A percentile compares a stretch with the other conserved stretches of the same genome.
These are phyloP conservation scores for Calypte anna DNA, from an alignment of 2,113 vertebrate species.

Conservation along the genomic window DNA sequence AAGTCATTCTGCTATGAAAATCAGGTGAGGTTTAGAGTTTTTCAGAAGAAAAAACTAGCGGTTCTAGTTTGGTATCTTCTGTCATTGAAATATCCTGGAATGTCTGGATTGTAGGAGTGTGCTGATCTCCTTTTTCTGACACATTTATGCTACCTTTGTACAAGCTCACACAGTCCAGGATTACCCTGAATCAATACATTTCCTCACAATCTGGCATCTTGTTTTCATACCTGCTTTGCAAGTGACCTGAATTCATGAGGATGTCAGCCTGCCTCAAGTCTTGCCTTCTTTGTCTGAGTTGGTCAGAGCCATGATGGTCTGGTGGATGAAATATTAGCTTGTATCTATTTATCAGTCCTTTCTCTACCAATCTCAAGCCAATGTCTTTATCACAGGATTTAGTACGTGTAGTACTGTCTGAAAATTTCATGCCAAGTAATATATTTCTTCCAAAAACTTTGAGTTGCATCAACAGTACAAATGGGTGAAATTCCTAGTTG, in stretches of 20 bases:
- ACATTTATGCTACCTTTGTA: background rate
- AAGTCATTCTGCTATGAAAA: background rate
- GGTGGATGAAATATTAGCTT: background rate
- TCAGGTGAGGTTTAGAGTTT: background rate
- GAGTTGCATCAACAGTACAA: background rate
- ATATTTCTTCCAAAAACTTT: background rate
- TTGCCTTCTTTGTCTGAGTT: background rate
- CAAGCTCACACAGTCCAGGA: background rate
- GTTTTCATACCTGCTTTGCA: background rate
- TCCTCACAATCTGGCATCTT: rapidly evolving
- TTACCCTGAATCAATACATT: background rate
- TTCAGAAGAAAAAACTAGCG: background rate
- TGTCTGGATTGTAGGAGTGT: background rate
- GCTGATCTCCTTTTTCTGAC: background rate
- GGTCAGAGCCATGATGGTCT: background rate
- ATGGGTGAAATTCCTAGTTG: background rate
- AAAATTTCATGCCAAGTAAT: background rate
- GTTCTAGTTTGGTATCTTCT: background rate
- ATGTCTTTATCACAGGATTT: background rate
- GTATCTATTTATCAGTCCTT: background rate
- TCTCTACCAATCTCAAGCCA: background rate
- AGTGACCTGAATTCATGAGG: background rate
- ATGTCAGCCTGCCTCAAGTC: background rate
- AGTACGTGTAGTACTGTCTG: background rate
- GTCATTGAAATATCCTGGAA: background rate